A percentile compares a stretch with the other conserved stretches of the same genome.
These are phyloP conservation scores for Girardinus metallicus DNA, from an alignment of 2,797 vertebrate species.

Conservation along the genomic window DNA sequence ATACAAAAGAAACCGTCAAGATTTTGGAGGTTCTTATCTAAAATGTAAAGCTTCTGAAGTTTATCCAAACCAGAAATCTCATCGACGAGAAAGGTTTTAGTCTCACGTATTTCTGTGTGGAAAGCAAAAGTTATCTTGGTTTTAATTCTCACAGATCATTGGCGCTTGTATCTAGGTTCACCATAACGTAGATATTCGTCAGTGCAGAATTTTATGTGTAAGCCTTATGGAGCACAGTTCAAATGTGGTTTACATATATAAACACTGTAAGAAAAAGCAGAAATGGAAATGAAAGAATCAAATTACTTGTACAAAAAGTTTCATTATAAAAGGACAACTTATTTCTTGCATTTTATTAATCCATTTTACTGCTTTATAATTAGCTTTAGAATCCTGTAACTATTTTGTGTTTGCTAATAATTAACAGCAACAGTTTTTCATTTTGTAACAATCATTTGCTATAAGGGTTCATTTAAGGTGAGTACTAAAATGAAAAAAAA, in stretches of 20 bases:
- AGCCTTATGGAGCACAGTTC: neutral
- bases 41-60: neutral
- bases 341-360: neutral
- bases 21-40: neutral
- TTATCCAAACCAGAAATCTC: neutral
- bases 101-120: neutral
- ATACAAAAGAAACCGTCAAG: neutral
- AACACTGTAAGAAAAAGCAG: neutral
- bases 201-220: neutral
- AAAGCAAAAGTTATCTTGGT: neutral
- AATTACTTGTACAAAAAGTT: neutral
- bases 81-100: neutral
- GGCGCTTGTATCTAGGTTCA: neutral
- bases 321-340: neutral
- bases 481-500: no score
- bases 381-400: neutral
- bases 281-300: neutral
- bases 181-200: neutral
- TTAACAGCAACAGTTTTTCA: neutral
- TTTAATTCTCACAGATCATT: neutral
- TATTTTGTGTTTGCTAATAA: neutral
- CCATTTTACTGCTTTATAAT: neutral
- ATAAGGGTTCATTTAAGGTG: neutral
- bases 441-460: neutral
- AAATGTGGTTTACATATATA: neutral